phyloP scores from a whole-genome alignment of 2,888 invertebrate species.

The Brenthis hecate region DNA sequence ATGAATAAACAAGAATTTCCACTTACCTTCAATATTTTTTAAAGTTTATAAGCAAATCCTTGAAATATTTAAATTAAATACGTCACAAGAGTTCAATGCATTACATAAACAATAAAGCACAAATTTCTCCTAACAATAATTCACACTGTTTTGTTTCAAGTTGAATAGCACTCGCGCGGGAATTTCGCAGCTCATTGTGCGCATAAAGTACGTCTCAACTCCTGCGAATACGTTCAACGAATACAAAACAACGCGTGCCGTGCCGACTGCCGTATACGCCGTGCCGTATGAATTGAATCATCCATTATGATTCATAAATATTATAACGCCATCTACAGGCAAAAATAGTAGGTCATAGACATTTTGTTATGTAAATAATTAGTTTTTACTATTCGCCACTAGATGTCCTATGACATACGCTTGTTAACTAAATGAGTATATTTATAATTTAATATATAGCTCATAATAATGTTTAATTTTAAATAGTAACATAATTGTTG shows the following conservation, averaged over 20 bases:
- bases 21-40: constrained; percentile 58
- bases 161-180: constrained; percentile 62
- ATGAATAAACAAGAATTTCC: neutral
- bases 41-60: constrained; percentile 51
- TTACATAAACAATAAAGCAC: constrained; percentile 61
- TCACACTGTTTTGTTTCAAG: constrained; percentile 70
- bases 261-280: neutral
- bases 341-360: constrained; percentile 14
- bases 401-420: constrained; percentile 33
- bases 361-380: neutral
- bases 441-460: neutral
- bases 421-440: neutral
- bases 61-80: constrained; percentile 44
- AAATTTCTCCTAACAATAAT: constrained; percentile 58
- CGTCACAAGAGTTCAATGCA: constrained; percentile 58
- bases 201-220: constrained; percentile 63
- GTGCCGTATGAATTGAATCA: constrained; percentile 34
- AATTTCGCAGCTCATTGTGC: constrained; percentile 69
- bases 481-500: neutral
- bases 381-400: constrained; percentile 36
- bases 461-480: neutral
- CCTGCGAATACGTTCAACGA: constrained; percentile 65
- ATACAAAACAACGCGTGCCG: constrained; percentile 62
- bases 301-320: constrained; percentile 19
- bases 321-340: constrained; percentile 51